These are phyloP conservation scores for Orchesella flavescens DNA, from an alignment of 2,888 invertebrate genomes.

Conservation along the genomic window DNA sequence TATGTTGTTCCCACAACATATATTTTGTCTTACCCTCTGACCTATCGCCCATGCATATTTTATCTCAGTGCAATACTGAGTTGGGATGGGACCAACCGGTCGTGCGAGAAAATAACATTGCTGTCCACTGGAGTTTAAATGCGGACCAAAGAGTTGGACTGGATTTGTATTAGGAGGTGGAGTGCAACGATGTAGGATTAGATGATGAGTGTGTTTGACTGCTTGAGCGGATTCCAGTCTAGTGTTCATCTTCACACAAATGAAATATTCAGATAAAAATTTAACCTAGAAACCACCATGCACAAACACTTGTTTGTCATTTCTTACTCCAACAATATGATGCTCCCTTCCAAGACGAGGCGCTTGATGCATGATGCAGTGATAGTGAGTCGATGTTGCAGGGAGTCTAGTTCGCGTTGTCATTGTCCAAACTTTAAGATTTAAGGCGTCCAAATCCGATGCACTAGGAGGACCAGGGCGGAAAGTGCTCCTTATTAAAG, in stretches of 20 bases:
- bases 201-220: conserved; percentile 33
- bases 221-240: conserved; percentile 29
- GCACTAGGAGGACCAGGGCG: not conserved
- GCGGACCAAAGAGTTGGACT: not conserved
- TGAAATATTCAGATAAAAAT: not conserved
- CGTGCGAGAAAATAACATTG: not conserved
- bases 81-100: conserved; percentile 1
- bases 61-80: conserved; percentile 18
- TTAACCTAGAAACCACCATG: too few relatives aligned
- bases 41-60: not conserved
- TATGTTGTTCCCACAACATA: too few relatives aligned
- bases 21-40: not conserved
- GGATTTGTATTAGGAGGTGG: not conserved
- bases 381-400: not conserved
- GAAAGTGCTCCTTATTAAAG: not conserved
- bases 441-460: not conserved
- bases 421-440: conserved; percentile 24
- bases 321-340: conserved; percentile 41
- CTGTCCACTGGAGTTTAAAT: not conserved
- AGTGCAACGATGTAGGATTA: conserved; percentile 25
- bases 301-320: too few relatives aligned
- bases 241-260: not conserved
- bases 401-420: not conserved
- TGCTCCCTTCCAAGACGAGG: conserved; percentile 24
- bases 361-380: conserved; percentile 22